Evolutionary conservation across 2,888 invertebrate genomes (phyloP), one percentile per base, ranked within the genome.

Genomic region (Epirrhoe tristata): DNA sequence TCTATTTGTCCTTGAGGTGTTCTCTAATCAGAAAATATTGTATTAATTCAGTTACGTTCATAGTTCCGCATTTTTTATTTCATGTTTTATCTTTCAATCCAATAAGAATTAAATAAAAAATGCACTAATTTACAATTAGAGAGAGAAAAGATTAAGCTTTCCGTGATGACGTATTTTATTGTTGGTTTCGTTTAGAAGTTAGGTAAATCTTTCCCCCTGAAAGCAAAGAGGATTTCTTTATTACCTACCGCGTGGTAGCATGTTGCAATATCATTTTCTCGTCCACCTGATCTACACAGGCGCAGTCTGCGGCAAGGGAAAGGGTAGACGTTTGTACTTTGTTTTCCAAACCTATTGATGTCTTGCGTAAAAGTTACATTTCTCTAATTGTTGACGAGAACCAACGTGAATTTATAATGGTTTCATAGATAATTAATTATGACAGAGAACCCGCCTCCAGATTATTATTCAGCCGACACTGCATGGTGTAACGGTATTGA

Each of bases 401-500:
- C 48, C 46, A 51, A 14, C 7, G 6, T 14, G 46, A 63, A 39
- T 24, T 12, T 12, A 10, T 43, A 12, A 43, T 12, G 39, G 7
- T 58, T 58, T 54, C 32, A 34, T 8, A 55, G 24, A 0, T 43
- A 50, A 62, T 43, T 39, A 63, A 61, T 63, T 52, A 63, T 39
- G 48, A 61, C 58, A 70, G 66, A 60, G 65, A 67, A 69, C 58
- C 57, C 55, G 64, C 46, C 32, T 59, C n/a, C 24, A 24, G 46
- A 58, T 59, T 52, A 31, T 57, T 59, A 46, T 63, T 50, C 62
- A 58, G 58, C 58, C 50, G 57, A 51, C 24, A 24, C 56, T 66
- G 54, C 63, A 60, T 58, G 58, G 58, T 55, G 63, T 69, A 67
- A 61, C 58, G 68, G 66, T 61, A 54, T 64, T 74, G 70, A 72